Base-by-base conservation (phyloP, 2,888 invertebrate species). In the Agelastica alni region DNA sequence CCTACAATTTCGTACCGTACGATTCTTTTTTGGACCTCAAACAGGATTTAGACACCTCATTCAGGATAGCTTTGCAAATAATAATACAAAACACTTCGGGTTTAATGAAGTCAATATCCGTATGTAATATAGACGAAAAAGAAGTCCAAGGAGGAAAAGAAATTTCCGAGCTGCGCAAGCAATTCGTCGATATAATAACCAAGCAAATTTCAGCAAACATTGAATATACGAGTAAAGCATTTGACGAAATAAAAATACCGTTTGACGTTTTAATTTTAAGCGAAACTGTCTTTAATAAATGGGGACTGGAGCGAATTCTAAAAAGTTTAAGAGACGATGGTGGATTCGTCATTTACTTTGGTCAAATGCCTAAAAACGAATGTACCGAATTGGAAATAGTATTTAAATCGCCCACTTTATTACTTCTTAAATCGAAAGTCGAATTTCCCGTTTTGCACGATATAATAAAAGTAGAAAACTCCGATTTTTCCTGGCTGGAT, bases 1-100 rank as follows among this genome's bases (percentile, higher is more conserved):
- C 78, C 45, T 82, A 81, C 64, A 66, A 70, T 28, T 85, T 85
- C 64, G 71, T 83, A 0, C 80, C 83, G 0, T 77, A 83, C 62
- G 68, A 68, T 4, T 74, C 77, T 47, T 60, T 63, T 9, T 5
- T 32, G 5, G 12, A 9, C n/a, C 41, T 48, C 7, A 53, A 55
- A 20, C 32, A 26, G 3, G 49, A 58, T 28, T 22, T 52, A 7
- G 55, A 58, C 4, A 16, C 31, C 6, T 20, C 46, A 1, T 31
- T 62, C n/a, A 36, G 34, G 13, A 45, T 53, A 4, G 62, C 56
- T 2, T 31, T 60, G 1, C 59, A 62, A 51, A 62, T 64, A n/a
- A 42, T 62, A 7, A 22, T 55, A 1, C 60, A 64, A 51, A 62
- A 63, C 34, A 12, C 1, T 2, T 17, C 14, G 6, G 45, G 57